These are phyloP conservation scores for Siniperca scherzeri DNA, from an alignment of 2,797 vertebrate species.

Conservation along the genomic window DNA sequence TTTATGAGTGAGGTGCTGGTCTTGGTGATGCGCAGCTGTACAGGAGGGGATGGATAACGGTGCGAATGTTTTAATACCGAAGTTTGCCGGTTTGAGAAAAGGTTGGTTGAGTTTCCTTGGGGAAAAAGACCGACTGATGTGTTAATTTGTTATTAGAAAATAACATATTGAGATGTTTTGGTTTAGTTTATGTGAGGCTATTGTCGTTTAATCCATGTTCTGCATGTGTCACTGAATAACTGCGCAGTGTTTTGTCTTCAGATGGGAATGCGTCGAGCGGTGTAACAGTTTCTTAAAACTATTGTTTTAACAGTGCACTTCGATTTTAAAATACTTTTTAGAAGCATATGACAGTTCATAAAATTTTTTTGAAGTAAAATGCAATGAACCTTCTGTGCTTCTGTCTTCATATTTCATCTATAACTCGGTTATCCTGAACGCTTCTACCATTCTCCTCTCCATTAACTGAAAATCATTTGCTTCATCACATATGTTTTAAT, in stretches of 20 bases:
- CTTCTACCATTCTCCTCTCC: constrained; percentile 49
- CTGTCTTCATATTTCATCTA: constrained; percentile 56
- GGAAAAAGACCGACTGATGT: neutral
- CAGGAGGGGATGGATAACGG: constrained; percentile 44
- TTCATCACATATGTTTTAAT: constrained; percentile 31
- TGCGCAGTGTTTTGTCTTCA: constrained; percentile 51
- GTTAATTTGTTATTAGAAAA: constrained; percentile 36
- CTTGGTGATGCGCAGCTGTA: constrained; percentile 49
- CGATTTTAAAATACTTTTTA: constrained; percentile 13
- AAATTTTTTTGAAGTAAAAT: neutral
- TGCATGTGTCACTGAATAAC: constrained; percentile 61
- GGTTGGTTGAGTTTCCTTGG: constrained; percentile 34
- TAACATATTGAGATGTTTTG: constrained; percentile 39
- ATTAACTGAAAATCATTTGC: constrained; percentile 39
- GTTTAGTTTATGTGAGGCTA: constrained; percentile 47
- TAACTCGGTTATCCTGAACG: constrained; percentile 42
- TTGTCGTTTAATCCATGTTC: constrained; percentile 52
- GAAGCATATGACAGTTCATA: neutral
- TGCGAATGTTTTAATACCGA: constrained; percentile 42
- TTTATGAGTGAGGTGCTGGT: constrained; percentile 39
- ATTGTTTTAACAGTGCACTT: constrained; percentile 1
- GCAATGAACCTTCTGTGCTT: neutral
- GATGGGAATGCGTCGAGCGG: constrained; percentile 35
- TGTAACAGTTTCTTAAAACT: constrained; percentile 13
- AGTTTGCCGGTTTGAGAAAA: constrained; percentile 56